A percentile compares a stretch with the other conserved stretches of the same genome.
Evolutionary conservation across 2,797 vertebrate genomes (phyloP).

Genomic region (Poeciliopsis paucimaculata): DNA sequence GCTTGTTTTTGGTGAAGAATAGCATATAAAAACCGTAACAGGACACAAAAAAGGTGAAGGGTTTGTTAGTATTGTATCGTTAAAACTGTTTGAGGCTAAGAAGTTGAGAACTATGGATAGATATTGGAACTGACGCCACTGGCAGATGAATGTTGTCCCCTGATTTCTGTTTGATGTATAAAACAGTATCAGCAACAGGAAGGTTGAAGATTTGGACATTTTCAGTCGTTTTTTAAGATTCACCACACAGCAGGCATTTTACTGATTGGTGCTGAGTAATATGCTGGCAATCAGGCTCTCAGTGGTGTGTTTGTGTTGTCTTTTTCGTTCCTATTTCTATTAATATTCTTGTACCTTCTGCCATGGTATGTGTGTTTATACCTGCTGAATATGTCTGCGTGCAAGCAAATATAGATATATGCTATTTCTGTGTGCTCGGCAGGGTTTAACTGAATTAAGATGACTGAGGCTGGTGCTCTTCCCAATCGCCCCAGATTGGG

Average conservation of each 20-base stretch:
- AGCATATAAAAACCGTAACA: neutral
- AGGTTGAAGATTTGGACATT: neutral
- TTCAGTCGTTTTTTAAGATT: neutral
- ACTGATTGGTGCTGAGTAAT: conserved; percentile 66
- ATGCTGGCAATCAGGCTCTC: conserved; percentile 59
- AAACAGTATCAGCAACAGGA: neutral
- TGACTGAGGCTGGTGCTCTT: conserved; percentile 71
- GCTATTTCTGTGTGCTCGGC: conserved; percentile 41
- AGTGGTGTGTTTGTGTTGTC: conserved; percentile 2
- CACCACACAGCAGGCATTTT: conserved; percentile 1
- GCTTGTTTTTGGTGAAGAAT: neutral
- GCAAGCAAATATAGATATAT: conserved; percentile 22
- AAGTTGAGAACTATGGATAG: neutral
- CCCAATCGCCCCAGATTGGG: conserved; percentile 77
- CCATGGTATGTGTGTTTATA: neutral
- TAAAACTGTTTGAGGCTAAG: neutral
- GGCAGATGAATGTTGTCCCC: neutral
- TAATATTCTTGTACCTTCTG: conserved; percentile 5
- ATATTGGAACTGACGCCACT: neutral
- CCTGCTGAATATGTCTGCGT: conserved; percentile 15
- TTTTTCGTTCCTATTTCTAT: neutral
- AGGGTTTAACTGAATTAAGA: conserved; percentile 77
- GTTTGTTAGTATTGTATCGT: neutral
- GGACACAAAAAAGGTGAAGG: neutral
- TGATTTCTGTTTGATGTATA: neutral